Percentiles rank a stretch among this genome's conserved stretches.
Conservation (phyloP, 2,888 invertebrate species). For the Leuctra nigra region DNA sequence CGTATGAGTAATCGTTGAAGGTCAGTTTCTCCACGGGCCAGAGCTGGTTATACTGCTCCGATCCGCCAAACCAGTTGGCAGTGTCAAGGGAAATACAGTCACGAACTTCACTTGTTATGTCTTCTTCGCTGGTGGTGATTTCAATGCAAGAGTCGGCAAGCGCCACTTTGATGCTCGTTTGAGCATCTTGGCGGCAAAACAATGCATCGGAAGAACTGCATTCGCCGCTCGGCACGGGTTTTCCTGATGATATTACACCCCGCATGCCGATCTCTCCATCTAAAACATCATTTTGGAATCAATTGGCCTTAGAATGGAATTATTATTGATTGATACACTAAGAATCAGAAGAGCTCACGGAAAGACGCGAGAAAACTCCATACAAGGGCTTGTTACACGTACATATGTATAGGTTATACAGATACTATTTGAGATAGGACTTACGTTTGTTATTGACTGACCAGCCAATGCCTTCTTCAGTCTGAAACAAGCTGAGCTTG, state of each 20-base stretch:
- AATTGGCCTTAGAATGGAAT: no score
- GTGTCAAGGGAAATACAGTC: slow-evolving; percentile 2
- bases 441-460: slow-evolving; percentile 11
- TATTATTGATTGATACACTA: no score
- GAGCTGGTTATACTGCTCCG: slow-evolving; percentile 9
- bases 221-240: not conserved
- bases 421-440: not conserved
- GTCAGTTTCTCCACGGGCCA: slow-evolving; percentile 21
- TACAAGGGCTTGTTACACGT: no score
- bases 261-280: slow-evolving; percentile 8
- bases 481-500: not conserved
- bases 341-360: no score
- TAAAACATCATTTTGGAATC: no score
- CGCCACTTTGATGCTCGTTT: not conserved
- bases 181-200: not conserved
- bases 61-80: slow-evolving; percentile 5
- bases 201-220: not conserved
- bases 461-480: not conserved
- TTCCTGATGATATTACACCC: not conserved
- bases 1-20: slow-evolving; percentile 17
- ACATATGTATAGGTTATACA: no score
- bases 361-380: no score
- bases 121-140: not conserved
- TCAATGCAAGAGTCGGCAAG: not conserved
- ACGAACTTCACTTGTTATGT: not conserved